Evolutionary conservation across 2,113 vertebrate genomes (phyloP), one percentile per base, ranked within the genome.

Genomic region (Prionailurus viverrinus): DNA sequence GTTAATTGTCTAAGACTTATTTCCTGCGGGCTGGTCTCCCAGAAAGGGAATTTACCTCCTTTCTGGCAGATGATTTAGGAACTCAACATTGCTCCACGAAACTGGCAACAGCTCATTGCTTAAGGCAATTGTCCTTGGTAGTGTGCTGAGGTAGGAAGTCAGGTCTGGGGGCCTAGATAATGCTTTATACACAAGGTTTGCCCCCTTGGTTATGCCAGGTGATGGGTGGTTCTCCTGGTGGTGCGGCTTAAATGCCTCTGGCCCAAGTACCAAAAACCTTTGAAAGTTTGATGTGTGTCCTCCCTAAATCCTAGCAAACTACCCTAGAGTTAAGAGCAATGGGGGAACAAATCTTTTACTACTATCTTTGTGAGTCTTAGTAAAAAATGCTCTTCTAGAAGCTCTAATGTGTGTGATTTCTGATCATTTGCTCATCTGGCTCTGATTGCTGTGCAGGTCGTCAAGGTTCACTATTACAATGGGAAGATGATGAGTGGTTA

Each of bases 41-140:
- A 93, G 90, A 65, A 86, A 94, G 41, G 74, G 31, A 97, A 74
- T 92, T 95, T 89, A 82, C 74, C 21, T 95, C 61, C 79, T 95
- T 92, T 80, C 53, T 48, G 68, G 74, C 25, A 97, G 90, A 96
- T 95, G 90, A 95, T 94, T 95, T 94, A 96, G 55, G 65, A 97
- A 95, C 55, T 90, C 89, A 83, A 66, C 36, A 41, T 84, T 97
- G 69, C 71, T 76, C 90, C 87, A 16, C 58, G 82, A 89, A 92
- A 86, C 83, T 94, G 80, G 80, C 69, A 68, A 65, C 66, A 94
- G 80, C 80, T 94, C 73, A 84, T 84, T 96, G 94, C 92, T 96
- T 94, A 89, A 82, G 29, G 83, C 94, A 92, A 87, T 90, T 93
- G 39, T 84, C 79, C 74, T 80, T 55, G 31, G 69, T 48, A 74